Percentiles rank a stretch among this genome's conserved stretches.
Evolutionary conservation across 2,888 invertebrate species (phyloP).

Genomic region (Cetonia aurata): DNA sequence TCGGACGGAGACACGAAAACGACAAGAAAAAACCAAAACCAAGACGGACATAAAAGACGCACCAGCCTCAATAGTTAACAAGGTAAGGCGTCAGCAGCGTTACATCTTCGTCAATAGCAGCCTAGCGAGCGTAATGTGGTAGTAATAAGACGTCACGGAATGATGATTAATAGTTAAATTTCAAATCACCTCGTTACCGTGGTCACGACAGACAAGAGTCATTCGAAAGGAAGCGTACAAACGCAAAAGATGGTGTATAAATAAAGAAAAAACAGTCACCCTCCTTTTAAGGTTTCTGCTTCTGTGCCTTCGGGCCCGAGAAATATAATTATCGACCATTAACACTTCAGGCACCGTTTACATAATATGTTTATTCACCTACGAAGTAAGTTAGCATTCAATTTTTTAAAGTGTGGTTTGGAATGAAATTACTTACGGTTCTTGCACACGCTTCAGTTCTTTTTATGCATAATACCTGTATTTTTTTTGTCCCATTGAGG

Average conservation of each 20-base stretch:
- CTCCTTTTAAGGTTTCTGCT: constrained; percentile 14
- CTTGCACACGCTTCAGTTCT: no score
- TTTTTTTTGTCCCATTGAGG: no score
- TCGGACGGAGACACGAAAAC: constrained; percentile 8
- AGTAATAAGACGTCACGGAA: constrained; percentile 63
- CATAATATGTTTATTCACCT: no score
- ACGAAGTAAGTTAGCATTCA: no score
- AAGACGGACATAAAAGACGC: constrained; percentile 5
- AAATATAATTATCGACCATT: background rate
- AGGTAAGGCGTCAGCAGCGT: constrained; percentile 1
- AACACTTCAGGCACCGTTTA: background rate
- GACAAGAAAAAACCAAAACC: background rate
- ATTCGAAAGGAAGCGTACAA: background rate
- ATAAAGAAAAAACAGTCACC: background rate
- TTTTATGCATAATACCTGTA: no score
- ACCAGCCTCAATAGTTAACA: background rate
- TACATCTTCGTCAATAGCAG: constrained; percentile 5
- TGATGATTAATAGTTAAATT: constrained; percentile 64
- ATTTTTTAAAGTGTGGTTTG: no score
- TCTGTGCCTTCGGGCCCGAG: background rate
- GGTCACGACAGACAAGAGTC: constrained; percentile 25
- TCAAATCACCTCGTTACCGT: constrained; percentile 59
- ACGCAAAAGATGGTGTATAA: constrained; percentile 2
- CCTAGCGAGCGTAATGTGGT: constrained; percentile 60
- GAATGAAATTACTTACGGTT: no score